Evolutionary conservation across 2,888 invertebrate genomes (phyloP).

Genomic region (Agrotis clavis): DNA sequence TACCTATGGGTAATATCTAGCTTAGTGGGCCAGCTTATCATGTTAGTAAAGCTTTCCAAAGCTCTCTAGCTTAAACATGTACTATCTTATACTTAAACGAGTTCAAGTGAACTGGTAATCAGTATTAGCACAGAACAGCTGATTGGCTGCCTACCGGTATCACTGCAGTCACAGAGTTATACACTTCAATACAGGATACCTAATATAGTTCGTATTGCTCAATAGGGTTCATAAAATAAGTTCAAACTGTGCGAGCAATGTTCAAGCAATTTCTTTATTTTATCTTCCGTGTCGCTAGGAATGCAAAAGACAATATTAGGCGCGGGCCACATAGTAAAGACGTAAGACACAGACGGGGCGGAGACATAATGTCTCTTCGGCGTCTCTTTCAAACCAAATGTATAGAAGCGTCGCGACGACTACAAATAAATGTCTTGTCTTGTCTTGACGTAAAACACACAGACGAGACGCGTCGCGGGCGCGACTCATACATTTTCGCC

Average conservation of each 20-base stretch:
- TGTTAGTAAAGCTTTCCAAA: constrained; percentile 19
- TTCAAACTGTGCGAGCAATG: neutral
- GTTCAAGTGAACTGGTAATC: neutral
- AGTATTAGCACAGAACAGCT: neutral
- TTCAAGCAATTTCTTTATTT: neutral
- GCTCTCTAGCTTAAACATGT: constrained; percentile 1
- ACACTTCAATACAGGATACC: neutral
- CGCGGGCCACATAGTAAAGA: too few relatives aligned
- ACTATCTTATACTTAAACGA: neutral
- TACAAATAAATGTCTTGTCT: too few relatives aligned
- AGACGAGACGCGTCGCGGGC: too few relatives aligned
- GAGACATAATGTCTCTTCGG: too few relatives aligned
- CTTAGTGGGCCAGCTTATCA: neutral
- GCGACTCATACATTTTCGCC: too few relatives aligned
- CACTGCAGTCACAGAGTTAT: neutral
- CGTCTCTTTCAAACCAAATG: too few relatives aligned
- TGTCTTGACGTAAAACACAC: too few relatives aligned
- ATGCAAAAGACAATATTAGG: too few relatives aligned
- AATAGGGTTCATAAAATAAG: neutral
- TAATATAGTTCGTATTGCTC: too few relatives aligned
- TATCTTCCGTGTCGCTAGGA: neutral
- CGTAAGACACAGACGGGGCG: too few relatives aligned
- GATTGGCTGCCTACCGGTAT: neutral
- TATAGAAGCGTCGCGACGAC: too few relatives aligned
- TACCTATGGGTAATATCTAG: neutral